Evolutionary conservation across 2,797 vertebrate genomes (phyloP).

Genomic region (Galaxias olidus): DNA sequence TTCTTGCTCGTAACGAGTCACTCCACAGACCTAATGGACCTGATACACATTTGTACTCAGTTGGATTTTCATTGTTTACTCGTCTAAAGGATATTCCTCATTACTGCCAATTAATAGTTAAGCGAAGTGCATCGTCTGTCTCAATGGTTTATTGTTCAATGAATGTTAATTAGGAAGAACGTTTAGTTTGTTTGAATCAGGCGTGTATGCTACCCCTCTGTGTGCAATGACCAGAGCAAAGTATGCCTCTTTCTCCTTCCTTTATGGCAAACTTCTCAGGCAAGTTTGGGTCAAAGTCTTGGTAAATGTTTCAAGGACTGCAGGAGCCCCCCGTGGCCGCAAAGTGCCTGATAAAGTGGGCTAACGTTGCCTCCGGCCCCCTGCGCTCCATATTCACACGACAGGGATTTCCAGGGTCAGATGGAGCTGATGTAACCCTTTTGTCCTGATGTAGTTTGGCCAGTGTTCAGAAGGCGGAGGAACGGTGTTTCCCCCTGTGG

Average conservation of each 20-base stretch:
- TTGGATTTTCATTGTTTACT: neutral
- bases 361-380: constrained; percentile 29
- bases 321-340: neutral
- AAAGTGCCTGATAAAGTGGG: constrained; percentile 29
- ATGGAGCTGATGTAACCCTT: no score
- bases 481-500: no score
- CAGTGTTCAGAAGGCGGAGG: no score
- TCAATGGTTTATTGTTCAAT: neutral
- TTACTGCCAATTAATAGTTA: neutral
- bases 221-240: no score
- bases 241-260: no score
- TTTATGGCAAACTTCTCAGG: no score
- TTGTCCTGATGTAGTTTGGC: no score
- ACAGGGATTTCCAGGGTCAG: neutral
- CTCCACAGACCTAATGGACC: neutral
- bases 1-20: neutral
- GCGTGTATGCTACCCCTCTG: no score
- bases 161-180: neutral
- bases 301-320: constrained; percentile 5
- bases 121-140: neutral
- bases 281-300: constrained; percentile 8
- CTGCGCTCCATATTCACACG: constrained; percentile 30
- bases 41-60: neutral
- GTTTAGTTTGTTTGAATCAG: no score
- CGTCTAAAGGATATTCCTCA: neutral